phyloP scores from a whole-genome alignment of 2,888 invertebrate genomes.

The Diabrotica balteata region DNA sequence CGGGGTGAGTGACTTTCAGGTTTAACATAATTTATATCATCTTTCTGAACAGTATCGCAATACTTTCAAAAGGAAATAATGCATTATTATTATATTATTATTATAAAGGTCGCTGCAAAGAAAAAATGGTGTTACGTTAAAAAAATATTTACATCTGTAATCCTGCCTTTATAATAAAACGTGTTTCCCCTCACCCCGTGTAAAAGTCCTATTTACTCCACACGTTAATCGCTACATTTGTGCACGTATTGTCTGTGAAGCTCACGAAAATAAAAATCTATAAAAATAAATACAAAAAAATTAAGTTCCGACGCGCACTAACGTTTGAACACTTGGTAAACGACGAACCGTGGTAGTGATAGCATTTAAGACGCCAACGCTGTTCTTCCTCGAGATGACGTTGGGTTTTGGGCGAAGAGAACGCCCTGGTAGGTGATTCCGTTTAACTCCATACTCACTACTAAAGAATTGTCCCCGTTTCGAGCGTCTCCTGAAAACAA shows the following conservation, averaged over 20 bases:
- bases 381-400: conserved; percentile 47
- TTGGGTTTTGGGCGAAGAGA: conserved; percentile 71
- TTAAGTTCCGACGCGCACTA: conserved; percentile 17
- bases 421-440: conserved; percentile 96
- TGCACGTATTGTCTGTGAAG: conserved; percentile 18
- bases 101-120: too few relatives aligned
- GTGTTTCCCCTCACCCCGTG: not conserved
- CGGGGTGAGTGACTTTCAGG: too few relatives aligned
- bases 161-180: too few relatives aligned
- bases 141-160: too few relatives aligned
- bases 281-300: conserved; percentile 36
- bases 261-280: conserved; percentile 27
- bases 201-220: conserved; percentile 8
- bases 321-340: conserved; percentile 26
- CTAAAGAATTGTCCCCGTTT: conserved; percentile 86
- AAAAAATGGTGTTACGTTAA: too few relatives aligned
- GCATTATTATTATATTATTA: too few relatives aligned
- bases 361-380: conserved; percentile 51
- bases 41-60: too few relatives aligned
- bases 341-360: not conserved
- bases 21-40: too few relatives aligned
- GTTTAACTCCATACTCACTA: conserved; percentile 95
- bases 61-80: too few relatives aligned
- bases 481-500: conserved; percentile 74
- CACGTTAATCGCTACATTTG: conserved; percentile 14